Conservation (phyloP, 2,797 vertebrate species). For the Lacerta agilis region DNA sequence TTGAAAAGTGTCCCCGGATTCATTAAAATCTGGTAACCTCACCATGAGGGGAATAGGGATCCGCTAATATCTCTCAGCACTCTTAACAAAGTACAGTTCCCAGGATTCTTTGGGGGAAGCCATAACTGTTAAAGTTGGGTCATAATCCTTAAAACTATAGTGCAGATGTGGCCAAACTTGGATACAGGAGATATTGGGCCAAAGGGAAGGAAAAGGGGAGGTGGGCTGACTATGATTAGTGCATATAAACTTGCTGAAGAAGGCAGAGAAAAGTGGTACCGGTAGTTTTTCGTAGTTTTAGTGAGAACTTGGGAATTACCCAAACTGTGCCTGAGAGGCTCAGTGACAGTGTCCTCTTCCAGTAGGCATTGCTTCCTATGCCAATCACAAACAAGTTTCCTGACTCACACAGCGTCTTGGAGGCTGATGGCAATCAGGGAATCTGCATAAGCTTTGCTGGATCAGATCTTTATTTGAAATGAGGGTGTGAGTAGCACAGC, state of each 20-base stretch:
- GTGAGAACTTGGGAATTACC: background rate
- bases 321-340: background rate
- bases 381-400: background rate
- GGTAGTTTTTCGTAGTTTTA: background rate
- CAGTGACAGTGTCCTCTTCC: background rate
- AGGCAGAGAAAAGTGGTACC: background rate
- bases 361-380: background rate
- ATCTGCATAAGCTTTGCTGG: background rate
- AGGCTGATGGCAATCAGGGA: background rate
- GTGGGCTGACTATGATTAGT: background rate
- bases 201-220: background rate
- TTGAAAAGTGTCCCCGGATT: too few relatives aligned
- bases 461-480: background rate
- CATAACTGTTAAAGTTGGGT: too few relatives aligned
- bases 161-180: too few relatives aligned
- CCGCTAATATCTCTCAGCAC: too few relatives aligned
- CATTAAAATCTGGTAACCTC: too few relatives aligned
- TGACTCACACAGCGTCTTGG: background rate
- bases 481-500: background rate
- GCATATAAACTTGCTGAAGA: background rate
- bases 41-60: too few relatives aligned
- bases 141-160: too few relatives aligned
- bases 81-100: too few relatives aligned
- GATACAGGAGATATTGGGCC: background rate
- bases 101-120: too few relatives aligned